Percentiles rank a stretch among this genome's conserved stretches.
Evolutionary conservation across 37 sponge, comb jelly and placozoan genomes (phyloP).

Genomic region (Theonella swinhoei): DNA sequence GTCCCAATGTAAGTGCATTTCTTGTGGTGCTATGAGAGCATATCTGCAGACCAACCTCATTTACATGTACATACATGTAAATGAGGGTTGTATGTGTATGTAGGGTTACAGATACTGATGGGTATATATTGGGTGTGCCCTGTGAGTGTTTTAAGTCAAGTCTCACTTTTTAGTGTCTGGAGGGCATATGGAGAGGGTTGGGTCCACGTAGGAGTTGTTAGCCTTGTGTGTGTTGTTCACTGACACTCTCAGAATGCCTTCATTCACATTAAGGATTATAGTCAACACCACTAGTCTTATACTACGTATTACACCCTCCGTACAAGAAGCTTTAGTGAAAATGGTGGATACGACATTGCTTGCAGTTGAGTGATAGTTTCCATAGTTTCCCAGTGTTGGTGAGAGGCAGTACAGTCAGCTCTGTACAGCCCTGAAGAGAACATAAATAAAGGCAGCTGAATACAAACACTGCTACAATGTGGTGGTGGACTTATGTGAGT

Average conservation of each 20-base stretch:
- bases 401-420: constrained; percentile 66
- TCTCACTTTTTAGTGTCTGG: constrained; percentile 78
- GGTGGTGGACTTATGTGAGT: background rate
- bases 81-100: too few species aligned
- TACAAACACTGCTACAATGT: background rate
- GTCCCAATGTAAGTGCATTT: too few species aligned
- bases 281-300: background rate
- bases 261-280: too few species aligned
- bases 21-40: too few species aligned
- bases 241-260: constrained; percentile 47
- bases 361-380: constrained; percentile 76
- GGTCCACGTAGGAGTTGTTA: constrained; percentile 75
- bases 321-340: background rate
- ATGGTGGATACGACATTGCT: constrained; percentile 69
- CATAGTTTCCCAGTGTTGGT: constrained; percentile 61
- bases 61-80: too few species aligned
- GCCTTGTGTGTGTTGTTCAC: constrained; percentile 51
- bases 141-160: too few species aligned
- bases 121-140: too few species aligned
- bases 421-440: constrained; percentile 62
- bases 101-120: too few species aligned
- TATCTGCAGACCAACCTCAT: too few species aligned
- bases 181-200: constrained; percentile 64
- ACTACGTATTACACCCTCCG: background rate
- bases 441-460: background rate